Evolutionary conservation across 2,888 invertebrate genomes (phyloP).

Genomic region (Smittia aterrima): DNA sequence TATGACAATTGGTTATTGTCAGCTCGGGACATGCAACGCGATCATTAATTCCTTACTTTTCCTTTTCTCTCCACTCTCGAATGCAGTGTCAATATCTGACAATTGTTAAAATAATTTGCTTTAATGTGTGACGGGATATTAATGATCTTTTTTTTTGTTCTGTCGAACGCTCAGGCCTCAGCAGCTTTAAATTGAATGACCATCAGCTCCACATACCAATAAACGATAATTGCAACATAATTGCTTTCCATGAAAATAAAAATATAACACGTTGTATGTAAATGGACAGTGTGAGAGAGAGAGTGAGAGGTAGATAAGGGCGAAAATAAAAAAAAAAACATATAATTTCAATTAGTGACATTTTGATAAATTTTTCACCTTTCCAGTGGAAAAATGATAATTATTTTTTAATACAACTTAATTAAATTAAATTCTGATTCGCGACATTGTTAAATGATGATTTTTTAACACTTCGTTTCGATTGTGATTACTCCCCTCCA

Average conservation of each 20-base stretch:
- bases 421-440: constrained; percentile 26
- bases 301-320: no score
- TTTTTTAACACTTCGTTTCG: neutral
- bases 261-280: constrained; percentile 3
- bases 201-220: neutral
- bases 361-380: no score
- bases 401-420: constrained; percentile 32
- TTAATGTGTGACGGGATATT: constrained; percentile 6
- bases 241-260: neutral
- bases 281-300: no score
- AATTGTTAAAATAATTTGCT: neutral
- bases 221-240: neutral
- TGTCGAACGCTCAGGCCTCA: neutral
- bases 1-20: neutral
- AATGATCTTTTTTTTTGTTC: neutral
- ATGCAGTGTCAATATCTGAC: neutral
- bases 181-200: neutral
- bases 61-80: neutral
- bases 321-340: no score
- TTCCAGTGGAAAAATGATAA: constrained; percentile 17
- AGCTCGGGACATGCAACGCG: constrained; percentile 2
- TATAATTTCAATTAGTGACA: no score
- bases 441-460: neutral
- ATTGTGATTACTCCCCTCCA: neutral
- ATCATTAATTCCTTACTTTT: constrained; percentile 4